phyloP scores from a whole-genome alignment of 2,888 invertebrate species.

The Hemicrepidius hirtus region DNA sequence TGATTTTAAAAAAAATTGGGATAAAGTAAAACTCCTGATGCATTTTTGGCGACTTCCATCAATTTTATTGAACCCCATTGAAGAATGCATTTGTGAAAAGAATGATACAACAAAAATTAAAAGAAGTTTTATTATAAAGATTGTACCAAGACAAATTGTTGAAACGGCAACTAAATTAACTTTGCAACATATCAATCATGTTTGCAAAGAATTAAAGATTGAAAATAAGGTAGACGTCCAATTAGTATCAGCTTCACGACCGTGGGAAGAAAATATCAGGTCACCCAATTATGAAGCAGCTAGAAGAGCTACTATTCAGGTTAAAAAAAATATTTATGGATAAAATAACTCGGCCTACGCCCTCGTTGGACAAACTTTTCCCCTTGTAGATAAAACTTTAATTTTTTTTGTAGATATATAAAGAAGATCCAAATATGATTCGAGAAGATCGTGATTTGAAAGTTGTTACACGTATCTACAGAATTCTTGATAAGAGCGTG shows the following conservation, averaged over 20 bases:
- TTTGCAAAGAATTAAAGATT: slow-evolving; percentile 64
- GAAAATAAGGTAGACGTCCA: slow-evolving; percentile 66
- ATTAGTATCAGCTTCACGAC: slow-evolving; percentile 63
- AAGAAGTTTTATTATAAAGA: slow-evolving; percentile 67
- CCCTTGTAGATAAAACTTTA: no score
- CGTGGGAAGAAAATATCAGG: slow-evolving; percentile 70
- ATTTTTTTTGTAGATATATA: slow-evolving; percentile 69
- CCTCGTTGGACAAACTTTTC: no score
- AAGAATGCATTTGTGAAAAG: slow-evolving; percentile 68
- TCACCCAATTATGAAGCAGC: slow-evolving; percentile 70
- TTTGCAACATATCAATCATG: slow-evolving; percentile 62
- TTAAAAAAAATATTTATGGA: slow-evolving; percentile 56
- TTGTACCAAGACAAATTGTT: slow-evolving; percentile 69
- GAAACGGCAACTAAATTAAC: slow-evolving; percentile 59
- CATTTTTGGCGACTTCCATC: slow-evolving; percentile 71
- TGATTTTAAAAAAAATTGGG: slow-evolving; percentile 66
- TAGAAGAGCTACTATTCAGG: slow-evolving; percentile 70
- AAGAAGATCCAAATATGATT: slow-evolving; percentile 71
- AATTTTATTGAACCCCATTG: slow-evolving; percentile 64
- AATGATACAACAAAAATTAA: slow-evolving; percentile 65
- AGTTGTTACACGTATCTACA: slow-evolving; percentile 68
- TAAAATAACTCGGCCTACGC: no score
- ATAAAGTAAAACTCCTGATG: slow-evolving; percentile 70
- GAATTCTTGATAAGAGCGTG: slow-evolving; percentile 68
- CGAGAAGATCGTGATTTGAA: slow-evolving; percentile 69